phyloP scores from a whole-genome alignment of 2,888 invertebrate genomes.

The Tetramorium bicarinatum region DNA sequence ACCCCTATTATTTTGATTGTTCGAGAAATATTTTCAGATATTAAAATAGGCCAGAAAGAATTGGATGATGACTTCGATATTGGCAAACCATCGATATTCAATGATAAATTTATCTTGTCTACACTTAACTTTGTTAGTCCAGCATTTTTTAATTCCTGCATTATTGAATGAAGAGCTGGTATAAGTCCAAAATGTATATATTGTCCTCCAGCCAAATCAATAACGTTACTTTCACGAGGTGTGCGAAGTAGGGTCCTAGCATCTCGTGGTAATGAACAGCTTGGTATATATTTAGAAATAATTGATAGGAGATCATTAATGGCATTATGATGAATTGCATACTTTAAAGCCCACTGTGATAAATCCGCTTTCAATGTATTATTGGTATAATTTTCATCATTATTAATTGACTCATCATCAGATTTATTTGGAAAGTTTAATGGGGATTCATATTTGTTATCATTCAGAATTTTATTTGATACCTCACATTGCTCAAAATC shows the following conservation, averaged over 20 bases:
- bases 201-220: slow-evolving; percentile 5
- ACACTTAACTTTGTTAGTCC: not conserved
- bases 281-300: slow-evolving; percentile 1
- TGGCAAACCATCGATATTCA: not conserved
- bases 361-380: not conserved
- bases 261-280: not conserved
- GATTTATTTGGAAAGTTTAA: not conserved
- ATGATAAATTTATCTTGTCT: not conserved
- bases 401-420: not conserved
- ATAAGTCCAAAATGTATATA: slow-evolving; percentile 5
- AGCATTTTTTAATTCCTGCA: not conserved
- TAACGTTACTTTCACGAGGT: not conserved
- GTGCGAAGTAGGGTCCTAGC: not conserved
- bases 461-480: not conserved
- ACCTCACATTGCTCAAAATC: slow-evolving; percentile 1
- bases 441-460: not conserved
- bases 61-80: not conserved
- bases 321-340: not conserved
- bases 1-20: not conserved
- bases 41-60: slow-evolving; percentile 1
- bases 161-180: slow-evolving; percentile 4
- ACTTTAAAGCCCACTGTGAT: slow-evolving; percentile 7
- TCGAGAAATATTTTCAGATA: not conserved
- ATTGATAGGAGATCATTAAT: not conserved
- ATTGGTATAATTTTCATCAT: not conserved